These are phyloP conservation scores for Nemotelus pantherinus DNA, from an alignment of 2,888 invertebrate species.

Conservation along the genomic window DNA sequence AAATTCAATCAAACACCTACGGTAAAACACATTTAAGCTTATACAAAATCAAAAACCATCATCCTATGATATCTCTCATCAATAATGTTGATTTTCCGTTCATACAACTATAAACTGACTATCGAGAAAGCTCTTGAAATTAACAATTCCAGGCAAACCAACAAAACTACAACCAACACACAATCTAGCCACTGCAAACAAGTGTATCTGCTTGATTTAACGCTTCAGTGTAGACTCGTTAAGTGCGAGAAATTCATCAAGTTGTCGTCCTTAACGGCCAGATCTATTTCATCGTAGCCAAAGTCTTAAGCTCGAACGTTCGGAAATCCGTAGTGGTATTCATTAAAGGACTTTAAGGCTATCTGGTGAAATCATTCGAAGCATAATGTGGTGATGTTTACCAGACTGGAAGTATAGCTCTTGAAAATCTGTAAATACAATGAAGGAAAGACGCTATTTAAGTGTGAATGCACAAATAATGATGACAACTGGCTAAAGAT, in stretches of 20 bases:
- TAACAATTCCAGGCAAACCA: constrained; percentile 7
- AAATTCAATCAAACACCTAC: no score
- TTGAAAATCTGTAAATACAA: no score
- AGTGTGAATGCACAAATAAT: no score
- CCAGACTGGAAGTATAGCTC: no score
- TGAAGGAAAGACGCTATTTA: no score
- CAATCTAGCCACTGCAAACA: constrained; percentile 13
- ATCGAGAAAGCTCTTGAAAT: constrained; percentile 31
- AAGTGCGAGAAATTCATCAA: constrained; percentile 24
- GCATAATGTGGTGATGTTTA: no score
- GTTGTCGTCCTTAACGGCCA: constrained; percentile 13
- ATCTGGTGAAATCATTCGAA: background rate
- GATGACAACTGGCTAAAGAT: no score
- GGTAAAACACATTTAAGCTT: no score
- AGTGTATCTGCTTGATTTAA: constrained; percentile 33
- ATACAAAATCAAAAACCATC: no score
- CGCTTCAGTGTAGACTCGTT: constrained; percentile 35
- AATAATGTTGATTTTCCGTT: no score
- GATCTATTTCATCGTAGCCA: constrained; percentile 12
- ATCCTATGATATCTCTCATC: no score
- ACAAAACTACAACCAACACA: background rate
- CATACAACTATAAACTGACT: no score
- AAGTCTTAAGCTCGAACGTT: constrained; percentile 2
- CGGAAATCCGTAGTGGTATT: background rate
- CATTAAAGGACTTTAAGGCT: constrained; percentile 5